Evolutionary conservation across 2,888 invertebrate genomes (phyloP), one percentile per base, ranked within the genome.

Genomic region (Drosophila cognata): DNA sequence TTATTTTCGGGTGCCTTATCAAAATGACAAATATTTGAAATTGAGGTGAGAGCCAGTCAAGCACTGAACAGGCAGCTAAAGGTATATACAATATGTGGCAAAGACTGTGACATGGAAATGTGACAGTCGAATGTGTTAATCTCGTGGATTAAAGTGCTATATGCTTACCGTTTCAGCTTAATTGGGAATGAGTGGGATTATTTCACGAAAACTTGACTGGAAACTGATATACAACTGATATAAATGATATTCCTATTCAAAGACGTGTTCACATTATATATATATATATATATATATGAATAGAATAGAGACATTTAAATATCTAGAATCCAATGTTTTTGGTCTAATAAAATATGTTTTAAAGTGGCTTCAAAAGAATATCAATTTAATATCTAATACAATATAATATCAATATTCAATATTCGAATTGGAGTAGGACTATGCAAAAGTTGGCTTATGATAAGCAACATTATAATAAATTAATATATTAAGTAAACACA

Each of bases 11-110:
- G 16, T 28, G 56, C 43, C 87, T 84, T 84, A 84, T 84, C 84
- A 56, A 77, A 69, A 63, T 88, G 89, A 84, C 87, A 84, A 84
- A 86, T 78, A 83, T 84, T 84, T 88, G 87, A 88, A 83, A 83
- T 77, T 71, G 59, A 82, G 86, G 80, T 88, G 77, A 82, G 71
- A 70, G 71, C 33, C 56, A 79, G 55, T 61, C 59, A 43, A 55
- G 43, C 51, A 25, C 31, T 31, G 4, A 11, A 18, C 33, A 16
- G 29, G 7, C 18, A 28, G 29, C n/a, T 25, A 21, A 33, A 61
- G 57, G 62, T 59, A 65, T 69, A 65, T 50, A 21, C 43, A 53
- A 67, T 68, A 31, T 41, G 16, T 41, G 51, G 63, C 35, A 52
- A 55, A 8, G 31, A 25, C 28, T 70, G 60, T 36, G 16, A 62